Conservation (phyloP, 2,888 invertebrate genomes). For the Callyntrura sp. region DNA sequence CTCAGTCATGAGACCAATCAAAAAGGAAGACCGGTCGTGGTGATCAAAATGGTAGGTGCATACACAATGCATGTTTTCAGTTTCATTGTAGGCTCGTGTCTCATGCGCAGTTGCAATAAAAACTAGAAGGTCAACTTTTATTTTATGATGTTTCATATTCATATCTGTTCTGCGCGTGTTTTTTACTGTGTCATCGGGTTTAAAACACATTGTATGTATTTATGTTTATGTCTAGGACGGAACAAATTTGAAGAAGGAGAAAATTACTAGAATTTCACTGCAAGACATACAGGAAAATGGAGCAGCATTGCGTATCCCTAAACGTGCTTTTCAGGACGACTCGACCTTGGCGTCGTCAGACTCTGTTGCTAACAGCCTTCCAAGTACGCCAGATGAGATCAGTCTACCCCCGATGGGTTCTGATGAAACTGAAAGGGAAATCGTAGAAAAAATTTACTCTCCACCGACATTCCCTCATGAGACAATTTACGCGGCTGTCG, state of each 20-base stretch:
- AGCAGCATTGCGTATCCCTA: slow-evolving; percentile 63
- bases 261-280: slow-evolving; percentile 56
- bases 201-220: neutral
- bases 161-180: neutral
- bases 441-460: slow-evolving; percentile 18
- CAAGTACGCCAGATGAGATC: slow-evolving; percentile 1
- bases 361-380: neutral
- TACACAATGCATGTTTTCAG: neutral
- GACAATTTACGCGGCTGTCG: slow-evolving; percentile 24
- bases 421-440: slow-evolving; percentile 28
- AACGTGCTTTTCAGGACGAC: neutral
- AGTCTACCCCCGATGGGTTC: neutral
- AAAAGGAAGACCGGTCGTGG: slow-evolving; percentile 67
- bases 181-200: slow-evolving; percentile 31
- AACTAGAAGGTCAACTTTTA: slow-evolving; percentile 51
- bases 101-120: slow-evolving; percentile 8
- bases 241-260: slow-evolving; percentile 75
- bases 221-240: slow-evolving; percentile 56
- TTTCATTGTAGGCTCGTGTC: neutral
- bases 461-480: neutral
- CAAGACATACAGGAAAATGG: slow-evolving; percentile 67
- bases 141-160: slow-evolving; percentile 1
- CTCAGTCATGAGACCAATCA: slow-evolving; percentile 68
- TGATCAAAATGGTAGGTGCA: slow-evolving; percentile 72
- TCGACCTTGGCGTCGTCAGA: slow-evolving; percentile 28